phyloP scores from a whole-genome alignment of 2,797 vertebrate species.

The Danio jaintianensis region DNA sequence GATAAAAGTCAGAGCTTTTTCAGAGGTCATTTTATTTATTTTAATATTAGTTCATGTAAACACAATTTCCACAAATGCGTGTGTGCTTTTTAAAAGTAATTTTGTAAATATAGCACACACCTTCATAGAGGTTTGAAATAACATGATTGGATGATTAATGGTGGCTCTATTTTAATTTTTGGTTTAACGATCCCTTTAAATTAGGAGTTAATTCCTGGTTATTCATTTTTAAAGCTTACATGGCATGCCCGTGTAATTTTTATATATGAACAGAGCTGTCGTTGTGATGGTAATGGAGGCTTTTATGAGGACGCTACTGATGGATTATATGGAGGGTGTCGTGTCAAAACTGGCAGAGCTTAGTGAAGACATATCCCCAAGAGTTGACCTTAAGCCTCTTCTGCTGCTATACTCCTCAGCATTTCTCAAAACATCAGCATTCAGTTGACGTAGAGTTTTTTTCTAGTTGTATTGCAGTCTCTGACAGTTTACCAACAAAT shows the following conservation, averaged over 20 bases:
- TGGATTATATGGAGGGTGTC: slow-evolving; percentile 2
- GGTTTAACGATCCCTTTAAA: not conserved
- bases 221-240: not conserved
- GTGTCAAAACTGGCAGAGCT: slow-evolving; percentile 19
- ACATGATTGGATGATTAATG: not conserved
- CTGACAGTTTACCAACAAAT: not conserved
- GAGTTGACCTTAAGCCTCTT: slow-evolving; percentile 24
- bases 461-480: not conserved
- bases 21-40: not conserved
- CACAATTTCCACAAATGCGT: not conserved
- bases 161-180: not conserved
- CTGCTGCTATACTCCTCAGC: not conserved
- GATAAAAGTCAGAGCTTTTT: not conserved
- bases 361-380: slow-evolving; percentile 33
- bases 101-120: not conserved
- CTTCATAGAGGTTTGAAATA: not conserved
- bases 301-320: slow-evolving; percentile 21
- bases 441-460: not conserved
- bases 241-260: not conserved
- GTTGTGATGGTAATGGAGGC: slow-evolving; percentile 9
- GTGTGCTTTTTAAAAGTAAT: not conserved
- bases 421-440: slow-evolving; percentile 9
- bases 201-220: not conserved
- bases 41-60: not conserved
- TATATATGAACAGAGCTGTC: slow-evolving; percentile 3